These are phyloP conservation scores for Sebastes ruberrimus DNA, from an alignment of 2,797 vertebrate genomes.

Conservation along the genomic window DNA sequence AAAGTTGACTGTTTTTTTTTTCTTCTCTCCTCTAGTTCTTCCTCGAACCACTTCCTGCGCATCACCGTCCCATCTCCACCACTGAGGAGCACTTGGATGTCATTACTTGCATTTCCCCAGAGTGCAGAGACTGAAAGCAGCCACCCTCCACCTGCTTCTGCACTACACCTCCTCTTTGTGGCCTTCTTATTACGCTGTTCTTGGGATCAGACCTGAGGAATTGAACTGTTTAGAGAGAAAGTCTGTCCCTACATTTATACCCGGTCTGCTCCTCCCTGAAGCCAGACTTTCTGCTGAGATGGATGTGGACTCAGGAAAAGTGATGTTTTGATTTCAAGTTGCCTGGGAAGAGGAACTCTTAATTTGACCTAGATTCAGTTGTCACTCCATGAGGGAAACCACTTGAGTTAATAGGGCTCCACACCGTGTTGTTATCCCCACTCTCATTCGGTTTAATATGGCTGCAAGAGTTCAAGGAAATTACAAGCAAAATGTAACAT, in stretches of 20 bases:
- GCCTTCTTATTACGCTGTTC: background rate
- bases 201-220: background rate
- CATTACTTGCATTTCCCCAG: background rate
- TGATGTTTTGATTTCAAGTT: background rate
- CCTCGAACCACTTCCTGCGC: fast-evolving
- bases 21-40: background rate
- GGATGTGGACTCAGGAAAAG: background rate
- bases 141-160: background rate
- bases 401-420: background rate
- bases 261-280: background rate
- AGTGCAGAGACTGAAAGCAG: background rate
- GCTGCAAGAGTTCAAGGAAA: background rate
- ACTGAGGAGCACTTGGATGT: background rate
- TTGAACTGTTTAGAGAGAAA: background rate
- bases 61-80: fast-evolving
- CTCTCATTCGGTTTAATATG: background rate
- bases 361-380: background rate
- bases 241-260: background rate
- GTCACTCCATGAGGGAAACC: background rate
- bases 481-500: background rate
- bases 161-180: background rate
- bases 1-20: background rate
- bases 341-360: background rate
- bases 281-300: background rate
- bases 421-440: background rate